phyloP scores from a whole-genome alignment of 37 sponge, comb jelly and placozoan species.

The Axinella damicornis region DNA sequence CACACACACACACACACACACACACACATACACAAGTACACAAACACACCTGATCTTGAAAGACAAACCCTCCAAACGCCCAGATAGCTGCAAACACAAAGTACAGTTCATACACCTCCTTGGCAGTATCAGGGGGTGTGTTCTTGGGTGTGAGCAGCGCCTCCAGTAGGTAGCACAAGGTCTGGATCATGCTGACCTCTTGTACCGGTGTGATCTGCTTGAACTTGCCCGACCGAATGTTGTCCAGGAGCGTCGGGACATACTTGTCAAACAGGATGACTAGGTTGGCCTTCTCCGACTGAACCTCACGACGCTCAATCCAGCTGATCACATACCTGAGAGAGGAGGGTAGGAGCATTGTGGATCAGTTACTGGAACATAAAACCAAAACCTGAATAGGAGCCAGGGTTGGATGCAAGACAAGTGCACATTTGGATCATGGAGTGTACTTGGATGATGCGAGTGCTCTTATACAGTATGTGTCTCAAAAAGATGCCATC shows the following conservation, averaged over 20 bases:
- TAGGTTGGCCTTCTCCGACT: slow-evolving; percentile 97
- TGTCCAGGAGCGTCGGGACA: slow-evolving; percentile 91
- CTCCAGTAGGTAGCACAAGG: slow-evolving; percentile 97
- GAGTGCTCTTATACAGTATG: too few species aligned
- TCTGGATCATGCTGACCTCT: slow-evolving; percentile 95
- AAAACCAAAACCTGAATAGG: too few species aligned
- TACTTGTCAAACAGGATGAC: slow-evolving; percentile 97
- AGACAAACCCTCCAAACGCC: slow-evolving; percentile 99
- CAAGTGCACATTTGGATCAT: too few species aligned
- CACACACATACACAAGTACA: too few species aligned
- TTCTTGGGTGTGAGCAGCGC: slow-evolving; percentile 89
- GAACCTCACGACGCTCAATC: slow-evolving; percentile 96
- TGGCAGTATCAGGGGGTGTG: slow-evolving; percentile 96
- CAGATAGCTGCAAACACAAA: slow-evolving; percentile 99
- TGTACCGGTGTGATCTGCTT: slow-evolving; percentile 98
- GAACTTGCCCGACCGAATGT: slow-evolving; percentile 74
- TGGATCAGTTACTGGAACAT: too few species aligned
- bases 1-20: too few species aligned
- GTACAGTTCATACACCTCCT: slow-evolving; percentile 97
- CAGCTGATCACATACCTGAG: slow-evolving; percentile 86
- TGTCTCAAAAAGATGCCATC: too few species aligned
- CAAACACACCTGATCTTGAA: slow-evolving; percentile 95
- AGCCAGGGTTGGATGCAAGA: too few species aligned
- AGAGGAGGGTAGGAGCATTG: too few species aligned
- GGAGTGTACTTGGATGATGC: too few species aligned